These are phyloP conservation scores for Galleria mellonella DNA, from an alignment of 1,140 invertebrate species.

Conservation along the genomic window DNA sequence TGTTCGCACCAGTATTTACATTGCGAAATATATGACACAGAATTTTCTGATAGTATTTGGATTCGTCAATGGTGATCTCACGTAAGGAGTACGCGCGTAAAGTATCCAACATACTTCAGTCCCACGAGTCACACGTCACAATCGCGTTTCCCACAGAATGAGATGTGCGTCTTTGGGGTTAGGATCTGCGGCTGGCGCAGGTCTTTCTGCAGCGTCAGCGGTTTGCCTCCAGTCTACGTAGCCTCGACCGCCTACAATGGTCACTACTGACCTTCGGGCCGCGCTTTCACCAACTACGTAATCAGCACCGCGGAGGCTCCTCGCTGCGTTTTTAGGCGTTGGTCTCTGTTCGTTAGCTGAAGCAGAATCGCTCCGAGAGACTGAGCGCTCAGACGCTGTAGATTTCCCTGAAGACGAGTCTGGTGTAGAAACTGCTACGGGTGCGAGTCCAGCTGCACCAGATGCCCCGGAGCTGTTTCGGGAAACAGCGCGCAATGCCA, in stretches of 20 bases:
- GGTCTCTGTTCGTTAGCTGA: conserved; percentile 31
- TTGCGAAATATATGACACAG: conserved; percentile 22
- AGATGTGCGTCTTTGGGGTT: conserved; percentile 85
- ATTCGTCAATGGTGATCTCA: conserved; percentile 1
- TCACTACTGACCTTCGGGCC: conserved; percentile 85
- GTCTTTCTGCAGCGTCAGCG: conserved; percentile 74
- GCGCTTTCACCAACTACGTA: conserved; percentile 68
- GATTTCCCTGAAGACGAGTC: conserved; percentile 51
- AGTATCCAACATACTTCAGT: background rate
- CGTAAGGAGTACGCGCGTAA: conserved; percentile 9
- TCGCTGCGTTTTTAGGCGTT: conserved; percentile 26
- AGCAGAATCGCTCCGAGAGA: conserved; percentile 52
- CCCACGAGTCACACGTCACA: conserved; percentile 71
- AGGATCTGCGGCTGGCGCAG: conserved; percentile 56
- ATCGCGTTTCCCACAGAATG: conserved; percentile 92
- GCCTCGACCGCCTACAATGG: conserved; percentile 89
- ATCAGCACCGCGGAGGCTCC: conserved; percentile 55
- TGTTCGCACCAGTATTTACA: conserved; percentile 22
- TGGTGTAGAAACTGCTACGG: conserved; percentile 43
- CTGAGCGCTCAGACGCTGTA: conserved; percentile 50
- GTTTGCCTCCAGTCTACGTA: conserved; percentile 89
- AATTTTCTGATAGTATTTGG: conserved; percentile 5
- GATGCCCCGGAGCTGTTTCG: conserved; percentile 83
- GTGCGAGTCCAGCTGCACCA: conserved; percentile 66
- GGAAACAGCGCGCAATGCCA: conserved; percentile 80